Percentiles rank a stretch among this genome's conserved stretches.
These are phyloP conservation scores for Embiotoca jacksoni DNA, from an alignment of 2,113 vertebrate genomes.

Conservation along the genomic window DNA sequence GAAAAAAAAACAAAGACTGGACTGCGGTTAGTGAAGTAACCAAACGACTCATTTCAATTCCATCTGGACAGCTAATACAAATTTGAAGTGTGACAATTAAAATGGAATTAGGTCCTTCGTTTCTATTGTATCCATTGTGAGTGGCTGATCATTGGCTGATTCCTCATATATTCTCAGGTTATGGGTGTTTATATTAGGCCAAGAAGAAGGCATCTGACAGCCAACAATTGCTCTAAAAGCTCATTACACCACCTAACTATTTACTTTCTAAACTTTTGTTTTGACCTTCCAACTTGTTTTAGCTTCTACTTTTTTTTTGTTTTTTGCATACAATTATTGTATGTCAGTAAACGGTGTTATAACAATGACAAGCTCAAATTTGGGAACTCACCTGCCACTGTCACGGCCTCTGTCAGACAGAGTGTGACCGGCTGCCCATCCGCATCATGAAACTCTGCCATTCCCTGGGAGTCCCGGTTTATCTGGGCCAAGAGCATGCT, in stretches of 20 bases:
- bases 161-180: neutral
- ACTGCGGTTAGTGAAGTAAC: no score
- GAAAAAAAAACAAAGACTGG: no score
- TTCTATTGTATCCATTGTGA: neutral
- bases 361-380: neutral
- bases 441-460: slow-evolving; percentile 96
- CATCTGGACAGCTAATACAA: no score
- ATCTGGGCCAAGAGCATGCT: slow-evolving; percentile 99
- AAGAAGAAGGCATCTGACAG: neutral
- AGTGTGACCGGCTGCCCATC: slow-evolving; percentile 97
- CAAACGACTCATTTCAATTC: no score
- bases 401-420: slow-evolving; percentile 95
- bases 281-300: neutral
- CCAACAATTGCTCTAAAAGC: neutral
- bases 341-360: no score
- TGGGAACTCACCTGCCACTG: slow-evolving; percentile 89
- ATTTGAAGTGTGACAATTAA: no score
- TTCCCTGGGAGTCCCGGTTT: slow-evolving; percentile 97
- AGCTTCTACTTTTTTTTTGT: neutral
- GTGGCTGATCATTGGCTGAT: neutral
- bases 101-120: neutral
- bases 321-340: no score
- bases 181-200: neutral
- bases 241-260: neutral
- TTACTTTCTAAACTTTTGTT: neutral